Percentiles rank a stretch among this genome's conserved stretches.
phyloP scores from a whole-genome alignment of 1,140 invertebrate species.

The Aphelinus certus region DNA sequence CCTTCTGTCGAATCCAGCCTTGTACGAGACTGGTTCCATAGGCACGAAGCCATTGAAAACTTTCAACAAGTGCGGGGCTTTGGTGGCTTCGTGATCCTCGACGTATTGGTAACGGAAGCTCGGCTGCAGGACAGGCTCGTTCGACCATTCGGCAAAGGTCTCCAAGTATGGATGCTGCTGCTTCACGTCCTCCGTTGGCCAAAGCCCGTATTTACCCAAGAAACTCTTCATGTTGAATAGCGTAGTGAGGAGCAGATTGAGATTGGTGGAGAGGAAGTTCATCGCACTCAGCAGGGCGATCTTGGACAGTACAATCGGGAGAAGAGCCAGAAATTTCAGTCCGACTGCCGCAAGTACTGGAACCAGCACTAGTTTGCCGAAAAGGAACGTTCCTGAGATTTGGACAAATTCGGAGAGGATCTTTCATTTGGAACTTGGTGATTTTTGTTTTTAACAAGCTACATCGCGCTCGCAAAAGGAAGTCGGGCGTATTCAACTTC shows the following conservation, averaged over 20 bases:
- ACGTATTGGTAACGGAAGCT: constrained; percentile 31
- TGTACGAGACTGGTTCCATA: not conserved
- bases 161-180: constrained; percentile 24
- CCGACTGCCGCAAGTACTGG: constrained; percentile 55
- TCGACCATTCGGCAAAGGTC: constrained; percentile 9
- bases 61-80: not conserved
- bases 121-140: constrained; percentile 20
- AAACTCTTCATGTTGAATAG: constrained; percentile 44
- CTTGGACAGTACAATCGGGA: constrained; percentile 54
- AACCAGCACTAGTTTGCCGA: constrained; percentile 51
- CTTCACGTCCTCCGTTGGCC: constrained; percentile 37
- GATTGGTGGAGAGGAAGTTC: constrained; percentile 49
- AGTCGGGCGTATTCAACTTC: too few relatives aligned
- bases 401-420: constrained; percentile 1
- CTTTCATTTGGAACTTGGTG: constrained; percentile 6
- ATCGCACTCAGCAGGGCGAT: constrained; percentile 51
- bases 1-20: constrained; percentile 10
- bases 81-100: not conserved
- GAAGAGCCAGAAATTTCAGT: constrained; percentile 52
- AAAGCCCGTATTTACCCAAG: constrained; percentile 34
- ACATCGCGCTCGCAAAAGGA: not conserved
- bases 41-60: constrained; percentile 1
- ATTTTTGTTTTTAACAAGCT: too few relatives aligned
- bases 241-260: constrained; percentile 46
- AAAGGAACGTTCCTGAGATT: constrained; percentile 47